Evolutionary conservation across 2,113 vertebrate genomes (phyloP).

Genomic region (Reinhardtius hippoglossoides): DNA sequence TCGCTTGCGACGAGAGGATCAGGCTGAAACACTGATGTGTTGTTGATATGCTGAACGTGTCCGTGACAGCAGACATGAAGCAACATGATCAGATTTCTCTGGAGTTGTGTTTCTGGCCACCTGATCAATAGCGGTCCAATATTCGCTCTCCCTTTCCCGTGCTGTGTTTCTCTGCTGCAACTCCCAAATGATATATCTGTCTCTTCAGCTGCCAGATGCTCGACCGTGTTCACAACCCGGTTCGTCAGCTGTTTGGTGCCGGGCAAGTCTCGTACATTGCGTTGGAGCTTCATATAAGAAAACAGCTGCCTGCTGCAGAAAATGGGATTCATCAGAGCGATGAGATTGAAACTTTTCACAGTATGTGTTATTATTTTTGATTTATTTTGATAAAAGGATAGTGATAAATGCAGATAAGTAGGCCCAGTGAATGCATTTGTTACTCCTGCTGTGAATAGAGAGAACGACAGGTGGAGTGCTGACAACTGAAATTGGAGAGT

Average conservation of each 20-base stretch:
- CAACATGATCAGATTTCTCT: not conserved
- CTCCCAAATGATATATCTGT: not conserved
- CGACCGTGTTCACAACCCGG: not conserved
- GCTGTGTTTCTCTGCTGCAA: not conserved
- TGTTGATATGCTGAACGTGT: not conserved
- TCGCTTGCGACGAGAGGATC: no score
- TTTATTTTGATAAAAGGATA: not conserved
- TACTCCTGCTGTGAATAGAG: no score
- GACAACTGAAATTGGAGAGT: no score
- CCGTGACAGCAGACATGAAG: not conserved
- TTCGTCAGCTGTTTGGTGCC: not conserved
- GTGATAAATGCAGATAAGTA: no score
- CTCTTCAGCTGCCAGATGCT: constrained; percentile 4
- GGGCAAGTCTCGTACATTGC: not conserved
- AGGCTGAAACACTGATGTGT: not conserved
- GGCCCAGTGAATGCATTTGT: no score
- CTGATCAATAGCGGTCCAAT: not conserved
- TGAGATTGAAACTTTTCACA: not conserved
- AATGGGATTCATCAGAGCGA: no score
- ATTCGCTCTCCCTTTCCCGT: not conserved
- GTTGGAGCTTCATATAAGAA: not conserved
- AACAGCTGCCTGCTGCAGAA: not conserved
- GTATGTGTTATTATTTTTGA: not conserved
- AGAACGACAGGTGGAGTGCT: no score
- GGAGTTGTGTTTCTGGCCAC: not conserved